phyloP scores from a whole-genome alignment of 2,888 invertebrate species.

The Geophilus truncorum region DNA sequence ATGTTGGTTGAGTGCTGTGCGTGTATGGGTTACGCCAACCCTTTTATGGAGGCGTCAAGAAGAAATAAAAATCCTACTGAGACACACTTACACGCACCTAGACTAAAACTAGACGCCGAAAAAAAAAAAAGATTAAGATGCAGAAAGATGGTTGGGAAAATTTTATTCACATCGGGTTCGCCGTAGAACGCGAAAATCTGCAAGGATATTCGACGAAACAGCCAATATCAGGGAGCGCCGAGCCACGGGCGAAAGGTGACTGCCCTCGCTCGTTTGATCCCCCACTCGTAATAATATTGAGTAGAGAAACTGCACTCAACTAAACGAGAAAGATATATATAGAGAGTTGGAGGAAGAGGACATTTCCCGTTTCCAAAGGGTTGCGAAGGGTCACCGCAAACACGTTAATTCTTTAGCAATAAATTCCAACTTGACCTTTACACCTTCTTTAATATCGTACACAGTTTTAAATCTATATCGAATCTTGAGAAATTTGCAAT shows the following conservation, averaged over 20 bases:
- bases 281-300: neutral
- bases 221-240: neutral
- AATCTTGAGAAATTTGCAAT: neutral
- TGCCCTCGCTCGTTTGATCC: slow-evolving; percentile 8
- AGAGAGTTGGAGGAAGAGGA: neutral
- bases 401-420: neutral
- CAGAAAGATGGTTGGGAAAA: neutral
- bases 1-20: slow-evolving; percentile 11
- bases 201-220: slow-evolving; percentile 6
- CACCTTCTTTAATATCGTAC: neutral
- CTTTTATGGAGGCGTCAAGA: slow-evolving; percentile 16
- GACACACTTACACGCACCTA: neutral
- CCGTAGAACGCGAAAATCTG: neutral
- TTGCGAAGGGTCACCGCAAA: neutral
- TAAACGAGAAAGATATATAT: slow-evolving; percentile 7
- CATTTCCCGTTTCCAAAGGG: neutral
- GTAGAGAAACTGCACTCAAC: slow-evolving; percentile 2
- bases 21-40: slow-evolving; percentile 9
- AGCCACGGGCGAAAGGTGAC: neutral
- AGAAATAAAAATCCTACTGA: neutral
- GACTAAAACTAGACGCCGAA: neutral
- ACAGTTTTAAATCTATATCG: neutral
- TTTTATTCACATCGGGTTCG: neutral
- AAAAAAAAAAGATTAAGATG: neutral
- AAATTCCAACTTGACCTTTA: neutral